Percentiles rank a stretch among this genome's conserved stretches.
Conservation (phyloP, 2,797 vertebrate genomes). For the Peromyscus nudipes region DNA sequence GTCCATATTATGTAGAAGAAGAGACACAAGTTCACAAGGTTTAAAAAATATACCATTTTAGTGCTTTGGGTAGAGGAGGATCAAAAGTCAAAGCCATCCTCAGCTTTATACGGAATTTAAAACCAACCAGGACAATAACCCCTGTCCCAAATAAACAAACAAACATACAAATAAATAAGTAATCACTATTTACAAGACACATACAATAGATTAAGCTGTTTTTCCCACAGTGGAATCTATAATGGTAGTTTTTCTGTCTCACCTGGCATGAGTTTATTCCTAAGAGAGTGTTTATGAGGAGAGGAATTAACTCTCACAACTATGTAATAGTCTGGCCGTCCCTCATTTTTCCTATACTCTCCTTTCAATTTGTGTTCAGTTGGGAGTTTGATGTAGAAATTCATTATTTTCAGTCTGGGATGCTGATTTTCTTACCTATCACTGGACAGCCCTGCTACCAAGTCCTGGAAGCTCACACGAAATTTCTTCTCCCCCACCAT, state of each 20-base stretch:
- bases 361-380: neutral
- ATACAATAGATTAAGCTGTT: neutral
- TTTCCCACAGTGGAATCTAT: neutral
- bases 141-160: neutral
- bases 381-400: neutral
- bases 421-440: neutral
- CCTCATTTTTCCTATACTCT: neutral
- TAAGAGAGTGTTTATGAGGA: neutral
- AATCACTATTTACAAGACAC: neutral
- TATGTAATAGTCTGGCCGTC: neutral
- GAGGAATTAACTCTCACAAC: neutral
- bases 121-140: neutral
- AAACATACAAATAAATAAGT: too few relatives aligned
- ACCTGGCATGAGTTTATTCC: neutral
- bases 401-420: neutral
- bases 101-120: neutral
- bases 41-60: neutral
- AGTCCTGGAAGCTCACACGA: neutral
- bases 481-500: too few relatives aligned
- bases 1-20: neutral
- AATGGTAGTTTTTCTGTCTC: neutral
- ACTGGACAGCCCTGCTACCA: neutral
- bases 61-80: neutral
- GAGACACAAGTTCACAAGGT: neutral
- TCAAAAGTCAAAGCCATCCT: neutral